These are phyloP conservation scores for Myotis daubentonii DNA, from an alignment of 2,797 vertebrate species.

Conservation along the genomic window DNA sequence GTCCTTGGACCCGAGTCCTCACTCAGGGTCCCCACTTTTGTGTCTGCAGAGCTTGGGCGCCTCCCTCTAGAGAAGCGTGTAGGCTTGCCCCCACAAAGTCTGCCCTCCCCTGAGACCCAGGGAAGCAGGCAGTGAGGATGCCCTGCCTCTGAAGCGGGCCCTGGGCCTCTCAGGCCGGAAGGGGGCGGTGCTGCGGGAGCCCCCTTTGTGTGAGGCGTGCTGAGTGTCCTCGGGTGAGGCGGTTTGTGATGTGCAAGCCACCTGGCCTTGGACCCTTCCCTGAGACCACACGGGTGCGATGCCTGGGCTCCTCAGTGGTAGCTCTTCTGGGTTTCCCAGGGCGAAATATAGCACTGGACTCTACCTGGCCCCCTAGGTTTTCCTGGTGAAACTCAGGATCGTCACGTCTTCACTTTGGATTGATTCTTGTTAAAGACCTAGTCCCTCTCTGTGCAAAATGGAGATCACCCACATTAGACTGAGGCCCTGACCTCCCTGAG, in stretches of 20 bases:
- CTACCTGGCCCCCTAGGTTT: rapidly evolving
- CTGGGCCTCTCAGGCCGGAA: not conserved
- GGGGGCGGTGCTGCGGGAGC: too few relatives aligned
- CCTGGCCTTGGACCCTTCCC: not conserved
- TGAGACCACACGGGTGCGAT: not conserved
- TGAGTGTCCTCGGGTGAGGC: rapidly evolving
- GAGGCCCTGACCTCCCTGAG: not conserved
- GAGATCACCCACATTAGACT: rapidly evolving
- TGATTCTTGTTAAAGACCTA: not conserved
- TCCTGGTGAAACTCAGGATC: not conserved
- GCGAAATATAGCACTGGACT: not conserved
- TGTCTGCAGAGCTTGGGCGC: rapidly evolving
- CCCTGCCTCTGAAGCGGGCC: not conserved
- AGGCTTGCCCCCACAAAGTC: not conserved
- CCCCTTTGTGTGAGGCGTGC: too few relatives aligned
- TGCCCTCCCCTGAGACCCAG: too few relatives aligned
- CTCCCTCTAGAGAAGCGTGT: rapidly evolving
- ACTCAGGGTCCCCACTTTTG: not conserved
- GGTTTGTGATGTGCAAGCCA: not conserved
- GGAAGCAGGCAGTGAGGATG: too few relatives aligned
- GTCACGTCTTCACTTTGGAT: too few relatives aligned
- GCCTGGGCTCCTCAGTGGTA: not conserved
- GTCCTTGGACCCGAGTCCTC: not conserved
- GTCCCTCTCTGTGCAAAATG: not conserved
- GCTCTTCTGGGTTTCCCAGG: not conserved